Conservation (phyloP, 1,140 invertebrate species). For the Tetranychus cinnabarinus region DNA sequence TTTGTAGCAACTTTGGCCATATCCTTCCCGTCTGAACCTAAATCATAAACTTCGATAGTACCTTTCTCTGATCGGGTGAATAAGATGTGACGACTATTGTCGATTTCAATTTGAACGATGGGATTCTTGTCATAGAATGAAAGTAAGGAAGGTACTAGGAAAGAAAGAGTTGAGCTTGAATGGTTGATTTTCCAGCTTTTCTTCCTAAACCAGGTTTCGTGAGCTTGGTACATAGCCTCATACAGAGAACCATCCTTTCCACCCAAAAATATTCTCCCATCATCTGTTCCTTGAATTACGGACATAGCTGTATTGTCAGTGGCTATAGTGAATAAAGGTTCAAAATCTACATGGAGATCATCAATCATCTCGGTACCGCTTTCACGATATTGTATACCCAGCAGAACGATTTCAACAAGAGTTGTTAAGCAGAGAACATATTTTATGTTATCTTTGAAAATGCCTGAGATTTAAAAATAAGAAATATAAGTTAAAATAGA, state of each 20-base stretch:
- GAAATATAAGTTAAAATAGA: conserved; percentile 1
- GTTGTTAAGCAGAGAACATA: conserved; percentile 74
- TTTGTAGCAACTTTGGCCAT: conserved; percentile 45
- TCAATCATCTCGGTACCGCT: conserved; percentile 19
- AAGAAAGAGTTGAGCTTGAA: conserved; percentile 61
- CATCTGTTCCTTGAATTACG: conserved; percentile 49
- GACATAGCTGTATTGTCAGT: conserved; percentile 74
- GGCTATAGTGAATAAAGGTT: conserved; percentile 71
- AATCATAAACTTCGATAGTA: conserved; percentile 52
- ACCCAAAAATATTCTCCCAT: conserved; percentile 80
- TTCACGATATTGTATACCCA: conserved; percentile 25
- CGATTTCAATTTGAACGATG: conserved; percentile 65
- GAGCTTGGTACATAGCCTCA: conserved; percentile 72
- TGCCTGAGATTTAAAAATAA: conserved; percentile 15
- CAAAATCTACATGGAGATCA: conserved; percentile 76
- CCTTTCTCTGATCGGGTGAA: conserved; percentile 51
- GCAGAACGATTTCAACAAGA: conserved; percentile 51
- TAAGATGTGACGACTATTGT: conserved; percentile 66
- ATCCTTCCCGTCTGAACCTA: conserved; percentile 48
- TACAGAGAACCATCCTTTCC: conserved; percentile 80
- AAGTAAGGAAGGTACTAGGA: conserved; percentile 66
- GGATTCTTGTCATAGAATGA: conserved; percentile 67
- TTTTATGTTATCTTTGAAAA: conserved; percentile 75
- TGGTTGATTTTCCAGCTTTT: conserved; percentile 86
- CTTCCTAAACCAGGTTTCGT: conserved; percentile 71